phyloP scores from a whole-genome alignment of 2,113 vertebrate species.

The Sylvilagus bachmani region DNA sequence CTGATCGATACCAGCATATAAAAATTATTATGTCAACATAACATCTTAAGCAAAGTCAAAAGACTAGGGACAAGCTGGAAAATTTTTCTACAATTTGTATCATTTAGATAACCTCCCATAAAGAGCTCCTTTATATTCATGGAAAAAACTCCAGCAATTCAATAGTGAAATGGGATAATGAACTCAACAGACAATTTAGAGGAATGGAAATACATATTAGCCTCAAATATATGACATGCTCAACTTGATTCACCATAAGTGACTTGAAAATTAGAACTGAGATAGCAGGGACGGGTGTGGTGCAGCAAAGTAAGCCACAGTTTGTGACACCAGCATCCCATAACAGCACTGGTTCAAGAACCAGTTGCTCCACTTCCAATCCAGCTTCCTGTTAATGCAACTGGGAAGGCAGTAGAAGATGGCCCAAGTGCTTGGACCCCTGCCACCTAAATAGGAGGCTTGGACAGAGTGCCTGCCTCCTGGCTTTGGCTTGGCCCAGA shows the following conservation, averaged over 20 bases:
- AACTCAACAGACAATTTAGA: not conserved
- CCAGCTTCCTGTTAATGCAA: no score
- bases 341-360: no score
- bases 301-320: no score
- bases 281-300: not conserved
- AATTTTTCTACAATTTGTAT: not conserved
- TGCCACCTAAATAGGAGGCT: no score
- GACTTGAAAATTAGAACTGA: not conserved
- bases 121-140: not conserved
- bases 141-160: not conserved
- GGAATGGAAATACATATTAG: not conserved
- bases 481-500: no score
- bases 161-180: slow-evolving; percentile 5
- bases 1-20: not conserved
- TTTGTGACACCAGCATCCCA: no score
- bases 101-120: not conserved
- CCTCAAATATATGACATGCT: slow-evolving; percentile 1
- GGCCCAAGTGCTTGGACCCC: no score
- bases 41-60: not conserved
- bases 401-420: no score
- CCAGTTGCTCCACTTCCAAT: no score
- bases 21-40: not conserved
- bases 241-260: not conserved
- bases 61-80: not conserved
- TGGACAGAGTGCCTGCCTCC: no score